Evolutionary conservation across 2,797 vertebrate species (phyloP).

Genomic region (Hippocampus kuda): DNA sequence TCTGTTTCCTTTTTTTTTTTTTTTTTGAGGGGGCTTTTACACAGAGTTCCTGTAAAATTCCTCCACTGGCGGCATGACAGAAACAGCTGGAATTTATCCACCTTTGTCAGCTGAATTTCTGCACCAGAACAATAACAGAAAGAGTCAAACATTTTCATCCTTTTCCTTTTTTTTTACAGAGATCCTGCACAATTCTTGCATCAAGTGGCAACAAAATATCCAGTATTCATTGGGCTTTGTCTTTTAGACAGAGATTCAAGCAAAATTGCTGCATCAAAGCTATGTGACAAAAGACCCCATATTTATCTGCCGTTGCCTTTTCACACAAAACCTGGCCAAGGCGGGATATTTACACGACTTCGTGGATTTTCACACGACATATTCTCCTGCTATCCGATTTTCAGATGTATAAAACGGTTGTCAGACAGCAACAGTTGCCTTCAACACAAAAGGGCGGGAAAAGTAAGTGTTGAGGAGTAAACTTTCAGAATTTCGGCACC

Average conservation of each 20-base stretch:
- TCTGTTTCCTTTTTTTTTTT: background rate
- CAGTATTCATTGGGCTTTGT: no score
- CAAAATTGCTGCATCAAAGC: background rate
- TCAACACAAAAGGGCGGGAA: background rate
- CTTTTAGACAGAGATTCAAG: no score
- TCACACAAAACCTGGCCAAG: background rate
- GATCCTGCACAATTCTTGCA: background rate
- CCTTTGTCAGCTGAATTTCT: background rate
- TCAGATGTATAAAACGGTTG: background rate
- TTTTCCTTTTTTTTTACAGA: background rate
- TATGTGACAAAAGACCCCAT: background rate
- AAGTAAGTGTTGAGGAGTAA: background rate
- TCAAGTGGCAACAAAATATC: background rate
- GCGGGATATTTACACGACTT: background rate
- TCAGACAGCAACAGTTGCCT: background rate
- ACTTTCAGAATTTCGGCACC: conserved; percentile 17
- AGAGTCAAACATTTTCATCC: background rate
- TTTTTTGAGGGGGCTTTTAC: background rate
- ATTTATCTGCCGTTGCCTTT: background rate
- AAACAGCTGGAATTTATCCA: background rate
- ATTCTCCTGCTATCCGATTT: no score
- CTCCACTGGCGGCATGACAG: background rate
- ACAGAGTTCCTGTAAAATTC: background rate
- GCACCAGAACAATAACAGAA: background rate
- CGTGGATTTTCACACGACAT: background rate